Evolutionary conservation across 1,140 invertebrate species (phyloP), one percentile per base, ranked within the genome.

Genomic region (Camponotus vicinus): DNA sequence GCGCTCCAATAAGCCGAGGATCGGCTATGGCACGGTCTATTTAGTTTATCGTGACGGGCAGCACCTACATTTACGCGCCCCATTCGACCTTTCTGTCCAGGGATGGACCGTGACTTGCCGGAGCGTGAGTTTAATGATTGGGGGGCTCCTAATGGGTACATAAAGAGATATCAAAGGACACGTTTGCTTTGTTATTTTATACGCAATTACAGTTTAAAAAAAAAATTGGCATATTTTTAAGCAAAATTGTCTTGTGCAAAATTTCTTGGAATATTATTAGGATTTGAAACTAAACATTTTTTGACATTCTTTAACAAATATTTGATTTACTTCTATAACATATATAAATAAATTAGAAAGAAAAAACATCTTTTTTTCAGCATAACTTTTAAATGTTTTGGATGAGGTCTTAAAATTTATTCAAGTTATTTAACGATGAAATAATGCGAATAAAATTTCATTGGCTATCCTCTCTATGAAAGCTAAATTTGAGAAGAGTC

Each of bases 1-100:
- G 67, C 83, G 86, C 89, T 92, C 91, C 91, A 92, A 92, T 92
- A 92, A 92, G 85, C 90, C 66, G 61, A 86, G 89, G 87, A 73
- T 92, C 66, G 84, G 88, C 66, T 69, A 85, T 79, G 82, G 61
- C 70, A 86, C 78, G 87, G 85, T 90, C 92, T 91, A 91, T 92
- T 92, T 92, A 92, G 89, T 92, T 90, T 88, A 87, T 86, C 79
- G 79, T 78, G 80, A 88, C 69, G 75, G 90, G 63, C 79, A 86
- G 79, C 45, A 49, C 61, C 59, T 70, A 84, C 85, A 86, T 85
- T 76, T 64, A 75, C 79, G 79, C 77, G 78, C 80, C 77, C 79
- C 59, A 52, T 80, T 89, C 59, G 55, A 69, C 34, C 40, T 88
- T 77, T 78, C 57, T 32, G 69, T 83, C 7, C 79, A 83, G 55